Evolutionary conservation across 2,113 vertebrate genomes (phyloP).

Genomic region (Cairina moschata): DNA sequence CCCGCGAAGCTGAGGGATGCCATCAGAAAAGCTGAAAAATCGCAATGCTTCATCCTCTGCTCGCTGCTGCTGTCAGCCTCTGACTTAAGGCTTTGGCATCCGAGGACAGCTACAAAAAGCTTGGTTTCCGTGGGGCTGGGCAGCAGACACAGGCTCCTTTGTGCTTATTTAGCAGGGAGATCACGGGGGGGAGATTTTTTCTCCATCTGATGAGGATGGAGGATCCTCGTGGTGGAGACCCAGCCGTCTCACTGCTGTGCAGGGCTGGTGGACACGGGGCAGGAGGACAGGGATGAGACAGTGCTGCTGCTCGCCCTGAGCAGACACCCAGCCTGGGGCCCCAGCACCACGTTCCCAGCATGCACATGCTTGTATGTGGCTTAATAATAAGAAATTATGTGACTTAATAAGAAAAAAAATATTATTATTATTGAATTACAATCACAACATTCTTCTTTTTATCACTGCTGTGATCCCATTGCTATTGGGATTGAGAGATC

Average conservation of each 20-base stretch:
- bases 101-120: background rate
- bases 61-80: background rate
- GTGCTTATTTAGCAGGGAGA: background rate
- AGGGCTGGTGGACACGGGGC: background rate
- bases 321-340: background rate
- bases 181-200: background rate
- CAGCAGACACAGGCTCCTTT: background rate
- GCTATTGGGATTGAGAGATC: background rate
- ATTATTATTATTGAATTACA: too few species aligned
- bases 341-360: background rate
- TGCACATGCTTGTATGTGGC: background rate
- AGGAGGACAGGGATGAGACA: background rate
- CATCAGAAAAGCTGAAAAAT: background rate
- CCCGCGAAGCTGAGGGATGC: background rate
- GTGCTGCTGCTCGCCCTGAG: background rate
- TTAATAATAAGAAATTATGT: background rate
- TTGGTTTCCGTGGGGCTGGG: background rate
- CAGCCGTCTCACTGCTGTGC: background rate
- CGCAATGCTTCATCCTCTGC: conserved; percentile 5
- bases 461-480: background rate
- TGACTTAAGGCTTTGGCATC: background rate
- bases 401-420: background rate
- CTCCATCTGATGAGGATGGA: background rate
- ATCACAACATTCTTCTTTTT: background rate
- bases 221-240: background rate